Evolutionary conservation across 2,888 invertebrate species (phyloP).

Genomic region (Pachliopta kotzebuea): DNA sequence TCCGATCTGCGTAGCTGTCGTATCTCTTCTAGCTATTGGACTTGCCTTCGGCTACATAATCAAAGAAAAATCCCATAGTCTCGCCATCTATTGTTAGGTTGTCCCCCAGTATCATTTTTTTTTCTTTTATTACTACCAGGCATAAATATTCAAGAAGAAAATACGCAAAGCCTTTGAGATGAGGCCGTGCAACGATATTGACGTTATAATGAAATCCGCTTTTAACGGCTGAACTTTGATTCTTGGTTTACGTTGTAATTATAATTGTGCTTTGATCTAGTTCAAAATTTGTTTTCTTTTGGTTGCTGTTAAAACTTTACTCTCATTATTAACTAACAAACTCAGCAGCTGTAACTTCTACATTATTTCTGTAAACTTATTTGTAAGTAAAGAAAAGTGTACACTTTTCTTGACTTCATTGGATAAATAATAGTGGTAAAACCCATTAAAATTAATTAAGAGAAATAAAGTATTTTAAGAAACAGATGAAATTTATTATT

Average conservation of each 20-base stretch:
- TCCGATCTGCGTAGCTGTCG: constrained; percentile 40
- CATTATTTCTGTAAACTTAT: too few species aligned
- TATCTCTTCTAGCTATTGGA: constrained; percentile 47
- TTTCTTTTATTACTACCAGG: constrained; percentile 50
- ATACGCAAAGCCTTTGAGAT: constrained; percentile 51
- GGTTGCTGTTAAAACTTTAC: not conserved
- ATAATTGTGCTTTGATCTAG: not conserved
- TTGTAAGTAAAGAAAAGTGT: too few species aligned
- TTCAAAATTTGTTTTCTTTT: not conserved
- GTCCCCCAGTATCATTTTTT: constrained; percentile 43
- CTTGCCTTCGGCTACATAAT: constrained; percentile 35
- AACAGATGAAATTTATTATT: too few species aligned
- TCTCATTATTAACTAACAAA: not conserved
- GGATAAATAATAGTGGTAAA: too few species aligned
- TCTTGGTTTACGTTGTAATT: constrained; percentile 55
- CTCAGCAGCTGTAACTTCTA: not conserved
- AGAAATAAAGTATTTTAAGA: too few species aligned
- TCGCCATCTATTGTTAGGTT: constrained; percentile 48
- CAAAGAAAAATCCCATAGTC: constrained; percentile 43
- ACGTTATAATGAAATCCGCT: constrained; percentile 56
- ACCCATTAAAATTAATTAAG: too few species aligned
- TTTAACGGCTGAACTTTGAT: constrained; percentile 53
- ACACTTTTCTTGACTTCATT: too few species aligned
- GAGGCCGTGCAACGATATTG: constrained; percentile 50
- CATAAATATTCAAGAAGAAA: constrained; percentile 64